These are phyloP conservation scores for Elephantulus edwardii DNA, from an alignment of 2,113 vertebrate species.

Conservation along the genomic window DNA sequence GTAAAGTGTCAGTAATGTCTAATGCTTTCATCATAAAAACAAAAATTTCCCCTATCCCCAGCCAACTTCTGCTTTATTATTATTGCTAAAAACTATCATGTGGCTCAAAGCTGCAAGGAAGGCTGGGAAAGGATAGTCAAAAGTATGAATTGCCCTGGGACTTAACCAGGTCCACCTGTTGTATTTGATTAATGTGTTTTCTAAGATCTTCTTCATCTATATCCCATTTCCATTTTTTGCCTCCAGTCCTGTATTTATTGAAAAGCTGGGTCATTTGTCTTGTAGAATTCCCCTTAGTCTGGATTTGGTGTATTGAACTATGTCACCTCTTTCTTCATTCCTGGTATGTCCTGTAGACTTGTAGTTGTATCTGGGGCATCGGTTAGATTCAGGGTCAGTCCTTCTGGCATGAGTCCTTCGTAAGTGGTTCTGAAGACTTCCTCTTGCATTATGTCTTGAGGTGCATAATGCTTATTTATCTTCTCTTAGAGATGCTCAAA, in stretches of 20 bases:
- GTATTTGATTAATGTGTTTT: not conserved
- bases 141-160: not conserved
- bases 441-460: fast-evolving
- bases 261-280: not conserved
- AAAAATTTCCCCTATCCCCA: not conserved
- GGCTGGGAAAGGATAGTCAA: not conserved
- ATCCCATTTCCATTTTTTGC: too few relatives aligned
- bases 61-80: not conserved
- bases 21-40: not conserved
- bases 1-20: not conserved
- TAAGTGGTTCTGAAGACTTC: not conserved
- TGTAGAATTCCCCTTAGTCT: not conserved
- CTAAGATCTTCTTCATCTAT: not conserved
- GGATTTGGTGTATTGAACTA: not conserved
- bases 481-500: not conserved
- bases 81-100: not conserved
- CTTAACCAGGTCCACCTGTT: not conserved
- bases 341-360: not conserved
- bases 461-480: not conserved
- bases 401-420: not conserved
- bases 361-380: not conserved
- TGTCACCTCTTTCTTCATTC: not conserved
- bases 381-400: not conserved
- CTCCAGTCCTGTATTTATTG: not conserved
- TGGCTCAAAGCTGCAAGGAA: not conserved